Evolutionary conservation across 2,797 vertebrate species (phyloP), one percentile per base, ranked within the genome.

Genomic region (Gallinago solitaria): DNA sequence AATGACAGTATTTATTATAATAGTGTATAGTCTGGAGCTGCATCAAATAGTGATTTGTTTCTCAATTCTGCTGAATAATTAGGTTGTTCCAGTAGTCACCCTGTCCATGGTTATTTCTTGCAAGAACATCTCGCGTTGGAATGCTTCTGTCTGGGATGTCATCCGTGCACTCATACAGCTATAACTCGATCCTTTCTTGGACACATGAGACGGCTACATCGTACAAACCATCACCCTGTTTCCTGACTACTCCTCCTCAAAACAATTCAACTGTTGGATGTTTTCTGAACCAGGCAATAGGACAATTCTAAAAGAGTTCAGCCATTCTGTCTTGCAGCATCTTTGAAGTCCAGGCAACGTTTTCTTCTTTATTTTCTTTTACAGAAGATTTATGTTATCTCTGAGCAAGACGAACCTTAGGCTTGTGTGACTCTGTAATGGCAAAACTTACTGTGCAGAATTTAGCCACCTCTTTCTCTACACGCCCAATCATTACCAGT

Each of bases 1-100:
- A 96, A 94, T 93, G 81, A 89, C 81, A 90, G 90, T 95, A 56
- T 94, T 96, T 94, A 90, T 93, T 95, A 51, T 94, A 89, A 94
- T 87, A 56, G 28, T 30, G n/a, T 82, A 60, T 92, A 64, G 92
- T 94, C 86, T 92, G 68, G 54, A 93, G 56, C 80, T 79, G 63
- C 83, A 76, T 95, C 90, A 92, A 88, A 59, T 93, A 79, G 67
- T 84, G 83, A 95, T 84, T 93, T 95, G 74, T 90, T 96, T 76
- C 74, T 84, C 63, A 94, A 3, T 73, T 82, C 77, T 88, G 77
- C 59, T 92, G 80, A 73, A 87, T 84, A 93, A 90, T 76, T 87
- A 60, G 77, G 28, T 90, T 69, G 43, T 82, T 90, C 41, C 19
- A 91, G 73, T 78, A 65, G 78, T 93, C 41, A 35, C 50, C 24